These are phyloP conservation scores for Allenopithecus nigroviridis DNA, from an alignment of 2,797 vertebrate species.

Conservation along the genomic window DNA sequence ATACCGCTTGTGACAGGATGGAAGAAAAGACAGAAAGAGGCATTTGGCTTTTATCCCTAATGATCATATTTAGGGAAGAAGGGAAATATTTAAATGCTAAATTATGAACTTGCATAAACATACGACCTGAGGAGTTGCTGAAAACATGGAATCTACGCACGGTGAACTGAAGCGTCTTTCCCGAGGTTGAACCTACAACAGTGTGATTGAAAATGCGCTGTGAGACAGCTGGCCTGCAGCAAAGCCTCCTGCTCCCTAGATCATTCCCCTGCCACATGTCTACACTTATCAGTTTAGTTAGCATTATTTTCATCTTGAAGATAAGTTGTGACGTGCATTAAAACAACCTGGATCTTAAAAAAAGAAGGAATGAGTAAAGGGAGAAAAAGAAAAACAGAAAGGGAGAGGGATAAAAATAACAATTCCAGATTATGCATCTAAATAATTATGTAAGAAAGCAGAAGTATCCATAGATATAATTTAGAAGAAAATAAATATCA, in stretches of 20 bases:
- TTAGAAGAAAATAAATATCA: background rate
- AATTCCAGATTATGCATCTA: background rate
- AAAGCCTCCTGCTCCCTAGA: background rate
- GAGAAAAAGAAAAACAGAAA: background rate
- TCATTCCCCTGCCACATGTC: background rate
- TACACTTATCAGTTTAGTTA: background rate
- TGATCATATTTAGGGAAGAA: background rate
- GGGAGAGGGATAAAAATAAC: background rate
- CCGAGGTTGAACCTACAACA: too few relatives aligned
- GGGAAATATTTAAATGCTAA: background rate
- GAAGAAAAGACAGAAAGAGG: background rate
- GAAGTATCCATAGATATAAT: background rate
- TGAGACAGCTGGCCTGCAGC: background rate
- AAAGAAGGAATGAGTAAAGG: background rate
- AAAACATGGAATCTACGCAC: background rate
- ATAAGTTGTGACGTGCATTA: background rate
- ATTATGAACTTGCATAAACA: background rate
- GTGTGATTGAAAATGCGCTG: background rate
- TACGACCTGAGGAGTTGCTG: background rate
- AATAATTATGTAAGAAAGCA: background rate
- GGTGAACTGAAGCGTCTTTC: background rate
- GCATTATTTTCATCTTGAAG: background rate
- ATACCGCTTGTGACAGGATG: background rate
- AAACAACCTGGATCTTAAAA: background rate
- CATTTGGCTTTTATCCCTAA: background rate